Base-by-base conservation (phyloP, 2,113 vertebrate genomes). In the Petaurus breviceps region DNA sequence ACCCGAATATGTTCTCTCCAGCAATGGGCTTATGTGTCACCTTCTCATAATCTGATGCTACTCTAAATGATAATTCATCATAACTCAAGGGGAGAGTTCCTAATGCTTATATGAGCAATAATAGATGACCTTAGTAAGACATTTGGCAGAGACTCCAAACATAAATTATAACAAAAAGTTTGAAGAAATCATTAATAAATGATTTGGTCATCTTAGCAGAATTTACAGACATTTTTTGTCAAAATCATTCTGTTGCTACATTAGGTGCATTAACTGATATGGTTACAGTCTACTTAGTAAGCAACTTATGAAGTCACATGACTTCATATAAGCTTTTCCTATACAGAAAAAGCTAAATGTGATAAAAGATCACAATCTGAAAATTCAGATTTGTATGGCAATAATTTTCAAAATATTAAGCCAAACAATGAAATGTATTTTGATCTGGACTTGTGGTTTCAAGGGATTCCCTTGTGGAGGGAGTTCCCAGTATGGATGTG, bases 221-320 rank as follows among this genome's bases (percentile, higher is more conserved):
- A 96, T 57, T 50, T 3, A 51, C 55, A 94, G 24, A n/a, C 90
- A 43, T 89, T 61, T 43, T 43, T 93, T 77, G n/a, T 95, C 49
- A 91, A 93, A 93, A 91, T 93, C 95, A 92, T 93, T 90, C 49
- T 95, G 10, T 51, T 96, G 61, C 68, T 37, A 77, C 49, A 51
- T 93, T 93, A 47, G 91, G 8, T 91, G 23, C 16, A 95, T 51
- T 52, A 93, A 91, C 43, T 94, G 7, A 28, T 92, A 31, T 8
- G 90, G 68, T 90, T 95, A 95, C 96, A 97, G 96, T 77, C 92
- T 50, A 22, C 37, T 94, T 95, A 95, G 84, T 84, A 92, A 89
- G 68, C 61, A 93, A 94, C 95, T 43, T 68, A 54, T 91, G 49
- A n/a, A 90, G 19, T 3, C 8, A 94, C 91, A 92, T 94, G 93